Conservation (phyloP, 2,113 vertebrate genomes). For the Datnioides undecimradiatus region DNA sequence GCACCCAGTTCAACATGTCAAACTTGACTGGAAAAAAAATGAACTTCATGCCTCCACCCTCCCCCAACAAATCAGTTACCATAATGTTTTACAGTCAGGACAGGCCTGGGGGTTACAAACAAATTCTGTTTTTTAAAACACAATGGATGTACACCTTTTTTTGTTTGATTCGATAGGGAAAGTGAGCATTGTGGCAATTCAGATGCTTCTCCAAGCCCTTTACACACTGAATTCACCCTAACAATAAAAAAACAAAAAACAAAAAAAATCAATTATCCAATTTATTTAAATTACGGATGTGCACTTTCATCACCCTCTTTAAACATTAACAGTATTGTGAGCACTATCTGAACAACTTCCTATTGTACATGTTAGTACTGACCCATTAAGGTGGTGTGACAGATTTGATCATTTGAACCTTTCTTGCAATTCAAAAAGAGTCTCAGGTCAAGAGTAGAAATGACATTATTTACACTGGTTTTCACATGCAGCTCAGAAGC, state of each 20-base stretch:
- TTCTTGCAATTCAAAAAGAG: constrained; percentile 78
- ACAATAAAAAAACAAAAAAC: constrained; percentile 38
- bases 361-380: constrained; percentile 73
- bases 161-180: constrained; percentile 63
- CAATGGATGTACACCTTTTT: constrained; percentile 64
- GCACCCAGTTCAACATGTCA: constrained; percentile 76
- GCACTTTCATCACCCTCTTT: constrained; percentile 54
- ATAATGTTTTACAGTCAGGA: constrained; percentile 61
- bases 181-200: constrained; percentile 53
- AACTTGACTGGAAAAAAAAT: constrained; percentile 54
- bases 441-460: constrained; percentile 83
- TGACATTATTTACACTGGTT: constrained; percentile 84
- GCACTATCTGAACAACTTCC: constrained; percentile 59
- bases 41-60: constrained; percentile 46
- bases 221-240: constrained; percentile 58
- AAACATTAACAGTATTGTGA: constrained; percentile 56
- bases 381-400: constrained; percentile 65
- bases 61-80: constrained; percentile 51
- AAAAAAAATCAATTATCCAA: constrained; percentile 49
- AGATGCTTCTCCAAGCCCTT: constrained; percentile 71
- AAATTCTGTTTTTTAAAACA: constrained; percentile 72
- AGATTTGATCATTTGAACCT: constrained; percentile 62
- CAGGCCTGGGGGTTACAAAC: constrained; percentile 54
- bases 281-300: constrained; percentile 59
- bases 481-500: constrained; percentile 85